Base-by-base conservation (phyloP, 2,113 vertebrate genomes). In the Sula dactylatra region DNA sequence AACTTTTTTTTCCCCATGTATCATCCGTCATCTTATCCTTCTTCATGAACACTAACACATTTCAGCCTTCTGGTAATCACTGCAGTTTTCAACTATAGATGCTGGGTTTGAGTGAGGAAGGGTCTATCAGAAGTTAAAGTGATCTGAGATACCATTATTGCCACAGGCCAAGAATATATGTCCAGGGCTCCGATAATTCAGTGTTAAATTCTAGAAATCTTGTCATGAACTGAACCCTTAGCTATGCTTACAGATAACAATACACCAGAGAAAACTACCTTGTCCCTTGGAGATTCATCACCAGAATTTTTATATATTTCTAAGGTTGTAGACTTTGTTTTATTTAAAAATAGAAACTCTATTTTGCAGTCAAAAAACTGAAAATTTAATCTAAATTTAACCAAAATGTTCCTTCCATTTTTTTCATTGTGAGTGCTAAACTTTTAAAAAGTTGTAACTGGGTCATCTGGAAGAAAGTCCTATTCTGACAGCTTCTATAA, bases 1-100 rank as follows among this genome's bases (percentile, higher is more conserved):
- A 56, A 70, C 8, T 50, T 16, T 38, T 62, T 47, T 16, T 2
- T 1, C 0, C 1, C 10, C 13, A 6, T 17, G 2, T 55, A n/a
- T 92, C 22, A 36, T 82, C 36, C 36, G 26, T 69, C 29, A 45
- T 71, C 16, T 69, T 73, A 42, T 27, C 18, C 4, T 82, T 44
- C 21, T 80, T 93, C n/a, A 40, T 16, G 17, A 64, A 42, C 16
- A 24, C 17, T 64, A 32, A 66, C 2, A 4, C 17, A 11, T 64
- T 80, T n/a, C n/a, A 67, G 19, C 7, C 44, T 87, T 77, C 64
- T 77, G 27, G 26, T 50, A 76, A 69, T 50, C n/a, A 11, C 19
- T 74, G 27, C 12, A 56, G 16, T 90, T 96, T 94, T 94, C 61
- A 70, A 18, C 13, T 64, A 44, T 1, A 24, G 11, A 17, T 80